These are phyloP conservation scores for Sciurus vulgaris DNA, from an alignment of 2,797 vertebrate species.

Conservation along the genomic window DNA sequence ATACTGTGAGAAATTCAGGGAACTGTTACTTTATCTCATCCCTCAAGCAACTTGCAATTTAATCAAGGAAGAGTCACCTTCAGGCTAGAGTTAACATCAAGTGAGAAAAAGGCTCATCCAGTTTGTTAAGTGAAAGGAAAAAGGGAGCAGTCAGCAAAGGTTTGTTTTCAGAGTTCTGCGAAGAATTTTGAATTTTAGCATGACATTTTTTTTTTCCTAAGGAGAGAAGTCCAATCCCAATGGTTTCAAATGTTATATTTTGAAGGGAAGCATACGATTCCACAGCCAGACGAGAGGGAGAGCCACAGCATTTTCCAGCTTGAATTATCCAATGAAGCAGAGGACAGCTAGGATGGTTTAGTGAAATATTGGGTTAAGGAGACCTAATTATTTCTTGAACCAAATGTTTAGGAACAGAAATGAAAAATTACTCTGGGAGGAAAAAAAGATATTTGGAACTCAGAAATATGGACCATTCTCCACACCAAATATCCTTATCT, in stretches of 20 bases:
- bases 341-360: background rate
- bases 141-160: background rate
- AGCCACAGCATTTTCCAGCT: background rate
- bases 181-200: conserved; percentile 14
- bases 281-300: background rate
- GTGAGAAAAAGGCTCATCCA: background rate
- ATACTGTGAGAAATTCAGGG: background rate
- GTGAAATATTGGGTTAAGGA: background rate
- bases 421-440: background rate
- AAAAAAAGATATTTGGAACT: background rate
- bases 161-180: background rate
- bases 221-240: background rate
- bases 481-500: background rate
- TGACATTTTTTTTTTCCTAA: background rate
- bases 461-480: background rate
- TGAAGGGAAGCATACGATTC: background rate
- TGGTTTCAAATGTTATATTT: background rate
- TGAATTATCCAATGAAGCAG: background rate
- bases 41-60: background rate
- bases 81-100: background rate
- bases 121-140: background rate
- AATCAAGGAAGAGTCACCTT: background rate
- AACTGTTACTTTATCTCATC: background rate
- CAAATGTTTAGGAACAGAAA: background rate
- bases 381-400: background rate